Evolutionary conservation across 1,140 invertebrate genomes (phyloP).

Genomic region (Elysia chlorotica): DNA sequence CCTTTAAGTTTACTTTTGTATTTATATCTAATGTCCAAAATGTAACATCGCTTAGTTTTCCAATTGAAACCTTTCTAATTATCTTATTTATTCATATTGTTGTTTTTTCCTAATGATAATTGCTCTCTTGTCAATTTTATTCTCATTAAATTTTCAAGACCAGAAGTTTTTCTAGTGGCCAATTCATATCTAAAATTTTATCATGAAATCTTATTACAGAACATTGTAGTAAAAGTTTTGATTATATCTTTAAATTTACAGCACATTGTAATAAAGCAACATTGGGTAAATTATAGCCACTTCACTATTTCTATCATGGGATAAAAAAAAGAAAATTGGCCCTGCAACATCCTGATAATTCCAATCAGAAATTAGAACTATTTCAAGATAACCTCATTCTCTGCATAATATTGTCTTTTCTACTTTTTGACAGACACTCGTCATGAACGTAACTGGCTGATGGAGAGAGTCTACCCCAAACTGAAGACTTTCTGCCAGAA

Average conservation of each 20-base stretch:
- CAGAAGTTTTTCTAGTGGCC: neutral
- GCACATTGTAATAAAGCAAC: neutral
- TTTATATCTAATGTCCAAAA: too few species aligned
- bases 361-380: too few species aligned
- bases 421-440: constrained; percentile 76
- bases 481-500: constrained; percentile 87
- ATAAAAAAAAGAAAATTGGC: neutral
- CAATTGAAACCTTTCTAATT: too few species aligned
- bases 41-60: too few species aligned
- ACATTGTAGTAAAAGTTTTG: neutral
- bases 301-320: neutral
- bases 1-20: too few species aligned
- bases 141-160: neutral
- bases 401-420: neutral
- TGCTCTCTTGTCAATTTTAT: neutral
- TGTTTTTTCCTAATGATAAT: neutral
- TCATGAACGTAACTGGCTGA: constrained; percentile 93
- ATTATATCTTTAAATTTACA: neutral
- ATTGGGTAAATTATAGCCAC: neutral
- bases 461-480: constrained; percentile 96
- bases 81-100: neutral
- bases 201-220: neutral
- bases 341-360: neutral
- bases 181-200: neutral
- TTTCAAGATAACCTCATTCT: too few species aligned